Evolutionary conservation across 2,113 vertebrate species (phyloP), one percentile per base, ranked within the genome.

Genomic region (Psittacula cyanocephala): DNA sequence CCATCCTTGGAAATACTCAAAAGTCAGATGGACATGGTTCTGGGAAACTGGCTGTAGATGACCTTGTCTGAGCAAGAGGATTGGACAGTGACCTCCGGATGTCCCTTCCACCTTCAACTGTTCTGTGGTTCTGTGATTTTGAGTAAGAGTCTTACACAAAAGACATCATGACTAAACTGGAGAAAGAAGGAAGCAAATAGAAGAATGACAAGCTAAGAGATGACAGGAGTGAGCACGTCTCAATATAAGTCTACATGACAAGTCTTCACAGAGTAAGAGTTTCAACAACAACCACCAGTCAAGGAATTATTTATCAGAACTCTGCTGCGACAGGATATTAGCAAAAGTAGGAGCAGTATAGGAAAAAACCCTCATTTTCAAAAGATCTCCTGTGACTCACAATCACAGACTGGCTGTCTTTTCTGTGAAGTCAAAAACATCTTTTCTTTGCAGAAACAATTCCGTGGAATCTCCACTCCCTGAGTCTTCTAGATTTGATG

Each of bases 351-450:
- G 53, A n/a, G 16, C 37, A 74, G 76, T 80, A n/a, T 37, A 90
- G 50, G 24, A 89, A 75, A 91, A 88, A 18, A 0, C 0, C 1
- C 12, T 68, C 0, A 9, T 88, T 94, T 90, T 91, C 71, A 81
- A 15, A 29, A 27, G 22, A 81, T 84, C 76, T 83, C 35, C 50
- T 76, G 43, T 96, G 85, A 97, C 62, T 93, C 80, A 93, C 25
- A 78, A 55, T 74, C 69, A 91, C 60, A 81, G 60, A 71, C 76
- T 83, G 72, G 70, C 83, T 84, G 65, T 86, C 68, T 81, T 93
- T 95, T 81, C 64, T 91, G 24, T 84, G 72, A 91, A 86, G 86
- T 91, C 65, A 75, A 81, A 95, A 94, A 27, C 84, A 69, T 89
- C 29, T 95, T 88, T 88, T 88, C 44, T 83, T 85, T 78, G 50